phyloP scores from a whole-genome alignment of 2,113 vertebrate genomes.

The Nothoprocta perdicaria region DNA sequence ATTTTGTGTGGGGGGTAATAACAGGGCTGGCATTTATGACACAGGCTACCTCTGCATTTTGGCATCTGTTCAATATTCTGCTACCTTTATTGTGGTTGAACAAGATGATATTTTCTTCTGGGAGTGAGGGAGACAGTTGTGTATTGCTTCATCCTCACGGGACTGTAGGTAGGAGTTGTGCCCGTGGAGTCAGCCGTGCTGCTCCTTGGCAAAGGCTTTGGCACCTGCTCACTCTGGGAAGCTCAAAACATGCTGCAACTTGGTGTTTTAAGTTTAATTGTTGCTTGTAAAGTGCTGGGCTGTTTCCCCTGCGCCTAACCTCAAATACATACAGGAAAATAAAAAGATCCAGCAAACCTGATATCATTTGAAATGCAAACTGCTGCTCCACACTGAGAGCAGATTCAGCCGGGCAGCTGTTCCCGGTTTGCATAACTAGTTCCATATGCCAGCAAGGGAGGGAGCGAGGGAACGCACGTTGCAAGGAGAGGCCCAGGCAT shows the following conservation, averaged over 20 bases:
- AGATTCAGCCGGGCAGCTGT: slow-evolving; percentile 20
- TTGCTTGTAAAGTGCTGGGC: not conserved
- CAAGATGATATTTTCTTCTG: not conserved
- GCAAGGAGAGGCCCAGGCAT: not conserved
- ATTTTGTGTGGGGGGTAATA: not conserved
- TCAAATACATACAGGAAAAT: not conserved
- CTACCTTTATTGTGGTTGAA: not conserved
- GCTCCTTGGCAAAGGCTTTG: not conserved
- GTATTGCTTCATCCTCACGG: not conserved
- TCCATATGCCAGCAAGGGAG: not conserved
- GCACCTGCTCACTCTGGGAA: not conserved
- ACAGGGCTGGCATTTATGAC: not conserved
- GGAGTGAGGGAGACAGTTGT: not conserved
- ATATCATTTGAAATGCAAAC: not conserved
- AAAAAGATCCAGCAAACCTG: not conserved
- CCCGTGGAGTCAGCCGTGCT: not conserved
- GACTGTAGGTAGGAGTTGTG: not conserved
- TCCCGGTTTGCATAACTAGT: slow-evolving; percentile 47
- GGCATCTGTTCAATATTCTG: not conserved
- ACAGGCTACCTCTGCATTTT: not conserved
- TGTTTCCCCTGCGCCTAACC: not conserved
- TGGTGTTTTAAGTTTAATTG: not conserved
- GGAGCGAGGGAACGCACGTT: not conserved
- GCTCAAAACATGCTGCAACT: not conserved
- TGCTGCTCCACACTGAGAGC: slow-evolving; percentile 16